Conservation (phyloP, 2,113 vertebrate genomes). For the Daubentonia madagascariensis region DNA sequence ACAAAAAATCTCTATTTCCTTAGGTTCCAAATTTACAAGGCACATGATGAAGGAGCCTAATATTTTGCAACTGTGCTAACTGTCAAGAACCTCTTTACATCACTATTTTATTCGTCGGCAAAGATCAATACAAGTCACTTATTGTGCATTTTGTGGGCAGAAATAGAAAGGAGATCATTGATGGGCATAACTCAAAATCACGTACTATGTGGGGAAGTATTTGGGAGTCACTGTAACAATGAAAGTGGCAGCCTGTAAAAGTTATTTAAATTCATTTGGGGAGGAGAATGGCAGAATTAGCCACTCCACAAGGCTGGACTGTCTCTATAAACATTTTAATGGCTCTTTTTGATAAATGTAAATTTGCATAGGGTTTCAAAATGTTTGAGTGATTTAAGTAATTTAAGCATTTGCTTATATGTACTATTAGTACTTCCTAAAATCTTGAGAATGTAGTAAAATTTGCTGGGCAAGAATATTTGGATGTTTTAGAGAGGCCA, state of each 20-base stretch:
- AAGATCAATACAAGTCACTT: conserved; percentile 74
- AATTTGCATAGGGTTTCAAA: conserved; percentile 48
- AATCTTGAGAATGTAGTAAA: not conserved
- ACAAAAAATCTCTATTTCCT: conserved; percentile 65
- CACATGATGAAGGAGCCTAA: conserved; percentile 65
- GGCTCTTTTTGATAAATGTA: conserved; percentile 35
- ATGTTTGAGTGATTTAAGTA: conserved; percentile 6
- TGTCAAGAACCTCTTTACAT: conserved; percentile 77
- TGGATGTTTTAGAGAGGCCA: conserved; percentile 8
- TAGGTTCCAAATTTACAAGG: conserved; percentile 67
- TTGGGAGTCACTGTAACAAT: conserved; percentile 61
- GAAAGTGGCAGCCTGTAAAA: conserved; percentile 55
- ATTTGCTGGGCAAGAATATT: conserved; percentile 25
- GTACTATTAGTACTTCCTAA: not conserved
- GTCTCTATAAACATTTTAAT: conserved; percentile 64
- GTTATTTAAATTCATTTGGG: conserved; percentile 75
- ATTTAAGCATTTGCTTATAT: not conserved
- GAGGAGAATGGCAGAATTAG: conserved; percentile 64
- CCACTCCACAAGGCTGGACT: conserved; percentile 43
- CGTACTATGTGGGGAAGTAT: conserved; percentile 63
- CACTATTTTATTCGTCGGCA: conserved; percentile 53
- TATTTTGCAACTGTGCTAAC: conserved; percentile 79
- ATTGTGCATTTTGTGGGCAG: conserved; percentile 65
- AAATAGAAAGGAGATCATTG: conserved; percentile 60
- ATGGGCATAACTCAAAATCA: conserved; percentile 75